Conservation (phyloP, 35 echinoderm and acorn worm species). For the Heliocidaris erythrogramma region DNA sequence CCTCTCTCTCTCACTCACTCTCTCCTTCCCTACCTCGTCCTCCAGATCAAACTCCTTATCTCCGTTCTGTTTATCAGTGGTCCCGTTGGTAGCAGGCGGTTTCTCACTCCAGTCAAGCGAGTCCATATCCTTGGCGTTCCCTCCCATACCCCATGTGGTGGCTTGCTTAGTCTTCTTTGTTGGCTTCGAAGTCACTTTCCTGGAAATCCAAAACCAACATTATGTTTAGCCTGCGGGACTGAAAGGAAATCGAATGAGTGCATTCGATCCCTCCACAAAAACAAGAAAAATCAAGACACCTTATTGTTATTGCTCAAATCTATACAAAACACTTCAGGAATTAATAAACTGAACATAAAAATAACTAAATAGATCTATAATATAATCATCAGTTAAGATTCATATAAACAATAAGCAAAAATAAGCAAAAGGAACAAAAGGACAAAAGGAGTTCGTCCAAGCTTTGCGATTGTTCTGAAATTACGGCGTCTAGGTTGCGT, state of each 20-base stretch:
- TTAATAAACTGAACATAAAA: too few species aligned
- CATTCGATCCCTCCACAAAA: neutral
- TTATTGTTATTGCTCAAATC: too few species aligned
- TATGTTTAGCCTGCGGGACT: neutral
- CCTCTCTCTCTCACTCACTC: neutral
- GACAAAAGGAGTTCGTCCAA: too few species aligned
- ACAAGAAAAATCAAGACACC: too few species aligned
- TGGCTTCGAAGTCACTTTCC: conserved; percentile 50
- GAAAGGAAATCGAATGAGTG: neutral
- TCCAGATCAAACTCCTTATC: conserved; percentile 54
- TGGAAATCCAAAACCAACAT: conserved; percentile 1
- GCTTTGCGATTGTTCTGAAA: too few species aligned
- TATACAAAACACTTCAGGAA: too few species aligned
- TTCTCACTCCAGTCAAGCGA: conserved; percentile 71
- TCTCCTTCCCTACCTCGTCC: conserved; percentile 56
- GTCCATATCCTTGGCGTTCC: conserved; percentile 59
- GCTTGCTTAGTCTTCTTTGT: conserved; percentile 76
- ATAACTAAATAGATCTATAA: too few species aligned
- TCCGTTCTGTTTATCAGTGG: conserved; percentile 6
- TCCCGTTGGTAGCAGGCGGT: conserved; percentile 22
- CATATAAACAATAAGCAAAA: too few species aligned
- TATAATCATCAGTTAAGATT: too few species aligned
- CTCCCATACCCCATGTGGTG: conserved; percentile 63
- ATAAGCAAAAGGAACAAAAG: too few species aligned
- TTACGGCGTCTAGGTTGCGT: too few species aligned